These are phyloP conservation scores for Mamestra brassicae DNA, from an alignment of 2,888 invertebrate genomes.

Conservation along the genomic window DNA sequence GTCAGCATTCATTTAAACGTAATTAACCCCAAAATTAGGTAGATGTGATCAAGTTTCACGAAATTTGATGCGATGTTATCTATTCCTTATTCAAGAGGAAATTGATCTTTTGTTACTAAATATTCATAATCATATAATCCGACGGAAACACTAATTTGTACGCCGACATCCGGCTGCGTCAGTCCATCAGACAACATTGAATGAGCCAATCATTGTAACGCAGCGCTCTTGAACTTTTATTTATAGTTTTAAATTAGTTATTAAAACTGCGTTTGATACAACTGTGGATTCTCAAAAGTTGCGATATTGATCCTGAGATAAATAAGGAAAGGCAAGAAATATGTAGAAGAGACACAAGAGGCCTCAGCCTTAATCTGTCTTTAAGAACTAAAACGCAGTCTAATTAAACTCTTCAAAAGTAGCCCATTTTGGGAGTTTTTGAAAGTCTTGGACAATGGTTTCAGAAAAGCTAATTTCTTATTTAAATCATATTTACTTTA, in stretches of 20 bases:
- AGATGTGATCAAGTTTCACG: background rate
- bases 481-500: no score
- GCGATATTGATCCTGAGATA: background rate
- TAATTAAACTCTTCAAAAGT: background rate
- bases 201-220: conserved; percentile 37
- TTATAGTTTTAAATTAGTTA: background rate
- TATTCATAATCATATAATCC: conserved; percentile 52
- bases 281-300: background rate
- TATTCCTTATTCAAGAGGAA: conserved; percentile 37
- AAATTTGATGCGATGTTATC: background rate
- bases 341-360: background rate
- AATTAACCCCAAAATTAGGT: background rate
- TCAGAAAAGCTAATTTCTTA: no score
- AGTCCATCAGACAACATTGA: conserved; percentile 37
- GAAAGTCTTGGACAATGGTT: background rate
- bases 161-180: conserved; percentile 48
- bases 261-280: background rate
- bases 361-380: background rate
- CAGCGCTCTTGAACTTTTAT: conserved; percentile 25
- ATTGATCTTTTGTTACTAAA: conserved; percentile 33
- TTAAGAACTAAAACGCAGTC: background rate
- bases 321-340: background rate
- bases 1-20: background rate
- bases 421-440: background rate
- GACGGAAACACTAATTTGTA: conserved; percentile 53